These are phyloP conservation scores for Gasterosteus aculeatus DNA, from an alignment of 2,113 vertebrate genomes.

Conservation along the genomic window DNA sequence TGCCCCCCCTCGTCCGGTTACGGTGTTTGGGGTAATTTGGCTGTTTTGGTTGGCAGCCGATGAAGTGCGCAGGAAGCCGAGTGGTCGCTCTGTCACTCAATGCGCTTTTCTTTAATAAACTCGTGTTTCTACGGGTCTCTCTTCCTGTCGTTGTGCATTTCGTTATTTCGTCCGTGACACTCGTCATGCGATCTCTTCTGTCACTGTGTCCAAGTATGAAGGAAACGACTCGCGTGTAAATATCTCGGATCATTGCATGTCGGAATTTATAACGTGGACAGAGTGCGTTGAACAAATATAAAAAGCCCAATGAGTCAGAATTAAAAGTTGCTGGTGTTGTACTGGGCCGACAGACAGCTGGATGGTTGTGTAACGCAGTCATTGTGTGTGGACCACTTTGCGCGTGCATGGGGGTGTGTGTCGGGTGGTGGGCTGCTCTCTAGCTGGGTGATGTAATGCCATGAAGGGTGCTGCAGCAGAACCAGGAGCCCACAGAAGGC, in stretches of 20 bases:
- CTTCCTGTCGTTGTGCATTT: not conserved
- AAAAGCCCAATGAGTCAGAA: not conserved
- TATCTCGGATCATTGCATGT: not conserved
- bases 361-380: conserved; percentile 2
- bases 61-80: conserved; percentile 49
- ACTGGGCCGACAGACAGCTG: too few relatives aligned
- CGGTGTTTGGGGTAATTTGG: conserved; percentile 58
- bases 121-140: not conserved
- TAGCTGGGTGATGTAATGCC: conserved; percentile 76
- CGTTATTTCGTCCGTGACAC: not conserved
- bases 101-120: conserved; percentile 20
- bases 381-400: not conserved
- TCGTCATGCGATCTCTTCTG: not conserved
- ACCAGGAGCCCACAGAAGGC: conserved; percentile 65
- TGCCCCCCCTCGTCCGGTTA: conserved; percentile 7
- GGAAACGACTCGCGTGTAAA: not conserved
- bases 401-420: not conserved
- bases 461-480: conserved; percentile 76
- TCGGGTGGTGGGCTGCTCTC: conserved; percentile 51
- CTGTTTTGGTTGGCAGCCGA: conserved; percentile 65
- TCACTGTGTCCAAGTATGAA: not conserved
- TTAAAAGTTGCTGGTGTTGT: not conserved
- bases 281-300: not conserved
- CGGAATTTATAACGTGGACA: not conserved
- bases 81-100: not conserved